Conservation (phyloP, 2,113 vertebrate species). For the Serranochromis macrocephalus region DNA sequence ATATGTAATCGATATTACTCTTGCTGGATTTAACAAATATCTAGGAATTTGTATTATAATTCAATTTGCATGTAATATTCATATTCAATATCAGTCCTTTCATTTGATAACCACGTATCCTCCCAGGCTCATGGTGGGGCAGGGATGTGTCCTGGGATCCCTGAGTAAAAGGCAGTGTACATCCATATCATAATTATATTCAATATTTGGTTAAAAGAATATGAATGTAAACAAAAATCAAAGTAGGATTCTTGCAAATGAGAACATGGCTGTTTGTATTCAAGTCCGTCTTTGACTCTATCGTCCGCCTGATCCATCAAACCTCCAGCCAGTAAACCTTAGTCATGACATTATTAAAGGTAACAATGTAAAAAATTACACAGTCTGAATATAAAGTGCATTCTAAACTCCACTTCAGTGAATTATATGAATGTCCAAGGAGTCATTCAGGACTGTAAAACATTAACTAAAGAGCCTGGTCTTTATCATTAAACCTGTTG, state of each 20-base stretch:
- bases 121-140: neutral
- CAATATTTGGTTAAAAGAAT: neutral
- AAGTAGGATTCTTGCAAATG: neutral
- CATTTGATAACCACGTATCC: neutral
- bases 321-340: neutral
- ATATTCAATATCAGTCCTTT: neutral
- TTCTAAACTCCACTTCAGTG: neutral
- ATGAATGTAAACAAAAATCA: neutral
- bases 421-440: neutral
- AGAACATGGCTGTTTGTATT: neutral
- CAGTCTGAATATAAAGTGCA: neutral
- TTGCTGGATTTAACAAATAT: neutral
- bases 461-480: neutral
- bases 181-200: neutral
- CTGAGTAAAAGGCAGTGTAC: neutral
- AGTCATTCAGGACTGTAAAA: neutral
- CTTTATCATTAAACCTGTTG: neutral
- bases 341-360: neutral
- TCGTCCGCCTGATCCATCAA: neutral
- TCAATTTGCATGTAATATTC: neutral
- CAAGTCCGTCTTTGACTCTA: neutral
- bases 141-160: neutral
- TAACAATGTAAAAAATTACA: neutral
- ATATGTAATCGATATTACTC: neutral
- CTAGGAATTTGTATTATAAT: neutral